These are phyloP conservation scores for Yponomeuta malinellus DNA, from an alignment of 2,888 invertebrate species.

Conservation along the genomic window DNA sequence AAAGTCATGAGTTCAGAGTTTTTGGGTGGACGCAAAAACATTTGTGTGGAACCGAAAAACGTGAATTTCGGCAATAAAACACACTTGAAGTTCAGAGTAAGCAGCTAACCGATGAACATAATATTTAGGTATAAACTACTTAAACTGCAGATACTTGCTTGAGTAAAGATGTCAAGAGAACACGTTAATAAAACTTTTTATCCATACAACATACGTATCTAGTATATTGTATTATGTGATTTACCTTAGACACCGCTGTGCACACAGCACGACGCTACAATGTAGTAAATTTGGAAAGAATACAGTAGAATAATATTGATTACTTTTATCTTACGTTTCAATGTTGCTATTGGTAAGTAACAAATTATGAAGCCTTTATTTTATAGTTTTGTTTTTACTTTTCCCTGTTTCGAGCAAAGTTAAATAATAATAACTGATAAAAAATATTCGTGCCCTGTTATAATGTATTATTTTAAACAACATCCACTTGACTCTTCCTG, in stretches of 20 bases:
- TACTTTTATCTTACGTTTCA: neutral
- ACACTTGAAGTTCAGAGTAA: too few species aligned
- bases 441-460: neutral
- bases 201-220: neutral
- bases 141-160: conserved; percentile 22
- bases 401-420: neutral
- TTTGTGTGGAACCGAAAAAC: conserved; percentile 19
- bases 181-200: neutral
- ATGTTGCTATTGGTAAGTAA: conserved; percentile 20
- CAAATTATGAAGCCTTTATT: conserved; percentile 17
- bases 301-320: conserved; percentile 25
- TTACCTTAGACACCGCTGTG: conserved; percentile 48
- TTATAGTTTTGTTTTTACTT: neutral
- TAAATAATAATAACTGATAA: neutral
- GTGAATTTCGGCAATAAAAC: conserved; percentile 10
- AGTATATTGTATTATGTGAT: conserved; percentile 26
- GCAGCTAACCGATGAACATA: too few species aligned
- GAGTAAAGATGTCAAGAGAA: conserved; percentile 33
- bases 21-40: conserved; percentile 14
- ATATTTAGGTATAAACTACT: too few species aligned
- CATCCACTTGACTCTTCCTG: neutral
- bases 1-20: conserved; percentile 3
- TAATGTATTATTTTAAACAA: neutral
- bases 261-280: conserved; percentile 37
- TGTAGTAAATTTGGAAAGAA: conserved; percentile 26